phyloP scores from a whole-genome alignment of 2,113 vertebrate species.

The Nettapus auritus region DNA sequence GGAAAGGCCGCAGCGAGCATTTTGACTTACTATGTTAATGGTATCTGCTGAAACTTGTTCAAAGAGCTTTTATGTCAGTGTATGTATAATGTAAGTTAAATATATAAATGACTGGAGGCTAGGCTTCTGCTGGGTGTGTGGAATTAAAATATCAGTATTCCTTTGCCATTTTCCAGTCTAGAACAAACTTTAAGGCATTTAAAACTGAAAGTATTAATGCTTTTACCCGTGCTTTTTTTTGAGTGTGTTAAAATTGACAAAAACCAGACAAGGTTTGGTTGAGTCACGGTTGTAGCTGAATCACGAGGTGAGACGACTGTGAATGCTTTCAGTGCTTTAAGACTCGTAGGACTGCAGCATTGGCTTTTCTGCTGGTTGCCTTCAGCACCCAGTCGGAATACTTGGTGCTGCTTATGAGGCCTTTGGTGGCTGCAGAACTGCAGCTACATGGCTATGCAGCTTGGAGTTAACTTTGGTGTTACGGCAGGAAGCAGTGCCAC shows the following conservation, averaged over 20 bases:
- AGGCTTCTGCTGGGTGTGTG: not conserved
- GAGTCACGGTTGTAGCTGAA: not conserved
- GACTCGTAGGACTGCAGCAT: not conserved
- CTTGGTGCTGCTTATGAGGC: not conserved
- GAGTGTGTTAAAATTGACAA: not conserved
- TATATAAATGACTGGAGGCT: accelerated
- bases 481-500: not conserved
- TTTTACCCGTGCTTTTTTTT: not conserved
- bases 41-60: not conserved
- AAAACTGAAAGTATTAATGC: not conserved
- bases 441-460: not conserved
- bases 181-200: not conserved
- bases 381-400: not conserved
- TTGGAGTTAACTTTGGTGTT: not conserved
- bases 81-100: not conserved
- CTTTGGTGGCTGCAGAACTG: not conserved
- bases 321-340: not conserved
- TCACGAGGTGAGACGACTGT: not conserved
- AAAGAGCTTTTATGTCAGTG: not conserved
- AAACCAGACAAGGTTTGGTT: not conserved
- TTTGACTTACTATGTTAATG: not conserved
- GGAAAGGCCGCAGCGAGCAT: not conserved
- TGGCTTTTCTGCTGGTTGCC: not conserved
- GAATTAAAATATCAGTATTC: not conserved
- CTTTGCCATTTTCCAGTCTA: not conserved